Evolutionary conservation across 2,113 vertebrate species (phyloP).

Genomic region (Ciconia boyciana): DNA sequence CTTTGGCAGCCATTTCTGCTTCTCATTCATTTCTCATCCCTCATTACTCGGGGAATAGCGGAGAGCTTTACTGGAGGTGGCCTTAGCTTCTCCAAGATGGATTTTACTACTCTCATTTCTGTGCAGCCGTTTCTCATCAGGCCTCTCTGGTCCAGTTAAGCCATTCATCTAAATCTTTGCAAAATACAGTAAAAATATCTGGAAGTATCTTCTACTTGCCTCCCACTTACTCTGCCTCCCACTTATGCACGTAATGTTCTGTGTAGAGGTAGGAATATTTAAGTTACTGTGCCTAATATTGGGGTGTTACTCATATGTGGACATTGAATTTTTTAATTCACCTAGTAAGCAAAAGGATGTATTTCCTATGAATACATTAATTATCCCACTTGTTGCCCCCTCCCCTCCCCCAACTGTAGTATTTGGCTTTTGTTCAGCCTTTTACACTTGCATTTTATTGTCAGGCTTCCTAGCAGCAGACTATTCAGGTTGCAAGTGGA

Average conservation of each 20-base stretch:
- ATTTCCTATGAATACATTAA: neutral
- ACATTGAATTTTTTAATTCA: neutral
- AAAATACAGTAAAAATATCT: neutral
- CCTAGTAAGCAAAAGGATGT: neutral
- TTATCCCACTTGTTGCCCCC: neutral
- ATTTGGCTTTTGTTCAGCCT: neutral
- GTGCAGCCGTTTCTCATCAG: neutral
- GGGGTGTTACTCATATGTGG: rapidly evolving
- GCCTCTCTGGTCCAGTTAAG: neutral
- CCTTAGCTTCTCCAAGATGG: neutral
- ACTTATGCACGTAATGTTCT: rapidly evolving
- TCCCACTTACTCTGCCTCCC: neutral
- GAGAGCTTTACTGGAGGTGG: neutral
- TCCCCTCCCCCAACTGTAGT: neutral
- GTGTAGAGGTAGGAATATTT: neutral
- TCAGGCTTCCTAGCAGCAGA: constrained; percentile 50
- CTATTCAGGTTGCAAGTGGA: constrained; percentile 7
- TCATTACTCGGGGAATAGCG: rapidly evolving
- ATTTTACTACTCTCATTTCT: neutral
- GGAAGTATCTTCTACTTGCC: neutral
- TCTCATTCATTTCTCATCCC: neutral
- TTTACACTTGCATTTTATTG: constrained; percentile 45
- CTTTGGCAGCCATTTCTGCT: neutral
- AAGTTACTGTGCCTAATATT: neutral
- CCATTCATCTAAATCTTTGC: neutral